A percentile compares a stretch with the other conserved stretches of the same genome.
phyloP scores from a whole-genome alignment of 2,888 invertebrate species.

The Orthosia gracilis region DNA sequence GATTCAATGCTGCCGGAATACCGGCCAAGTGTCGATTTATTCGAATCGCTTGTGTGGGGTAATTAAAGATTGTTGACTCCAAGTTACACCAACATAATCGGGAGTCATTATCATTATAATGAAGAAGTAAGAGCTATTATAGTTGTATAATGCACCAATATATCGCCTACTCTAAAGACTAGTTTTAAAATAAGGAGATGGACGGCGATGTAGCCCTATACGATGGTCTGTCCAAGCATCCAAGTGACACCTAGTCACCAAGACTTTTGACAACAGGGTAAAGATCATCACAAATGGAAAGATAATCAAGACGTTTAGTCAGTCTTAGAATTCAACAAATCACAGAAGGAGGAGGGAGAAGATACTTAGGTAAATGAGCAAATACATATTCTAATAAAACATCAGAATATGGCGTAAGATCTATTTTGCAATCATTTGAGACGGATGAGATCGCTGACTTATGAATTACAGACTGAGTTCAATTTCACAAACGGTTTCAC shows the following conservation, averaged over 20 bases:
- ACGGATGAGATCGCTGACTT: neutral
- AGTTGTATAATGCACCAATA: too few relatives aligned
- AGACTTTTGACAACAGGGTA: too few relatives aligned
- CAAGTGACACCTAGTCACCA: too few relatives aligned
- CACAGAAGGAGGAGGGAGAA: neutral
- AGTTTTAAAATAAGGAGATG: too few relatives aligned
- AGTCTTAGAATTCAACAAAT: too few relatives aligned
- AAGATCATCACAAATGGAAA: neutral
- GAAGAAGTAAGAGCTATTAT: neutral
- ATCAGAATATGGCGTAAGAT: neutral
- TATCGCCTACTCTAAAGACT: too few relatives aligned
- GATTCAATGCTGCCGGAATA: too few relatives aligned
- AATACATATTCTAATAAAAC: neutral
- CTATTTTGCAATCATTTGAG: neutral
- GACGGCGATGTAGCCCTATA: too few relatives aligned
- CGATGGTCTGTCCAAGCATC: too few relatives aligned
- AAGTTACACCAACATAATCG: neutral
- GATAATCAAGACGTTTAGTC: neutral
- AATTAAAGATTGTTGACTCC: neutral
- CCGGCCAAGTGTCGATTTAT: conserved; percentile 2
- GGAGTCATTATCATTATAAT: neutral
- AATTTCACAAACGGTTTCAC: conserved; percentile 46
- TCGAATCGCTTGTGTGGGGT: neutral
- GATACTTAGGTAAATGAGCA: neutral
- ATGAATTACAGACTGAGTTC: conserved; percentile 14